Evolutionary conservation across 2,797 vertebrate species (phyloP), one percentile per base, ranked within the genome.

Genomic region (Danio tinwini): DNA sequence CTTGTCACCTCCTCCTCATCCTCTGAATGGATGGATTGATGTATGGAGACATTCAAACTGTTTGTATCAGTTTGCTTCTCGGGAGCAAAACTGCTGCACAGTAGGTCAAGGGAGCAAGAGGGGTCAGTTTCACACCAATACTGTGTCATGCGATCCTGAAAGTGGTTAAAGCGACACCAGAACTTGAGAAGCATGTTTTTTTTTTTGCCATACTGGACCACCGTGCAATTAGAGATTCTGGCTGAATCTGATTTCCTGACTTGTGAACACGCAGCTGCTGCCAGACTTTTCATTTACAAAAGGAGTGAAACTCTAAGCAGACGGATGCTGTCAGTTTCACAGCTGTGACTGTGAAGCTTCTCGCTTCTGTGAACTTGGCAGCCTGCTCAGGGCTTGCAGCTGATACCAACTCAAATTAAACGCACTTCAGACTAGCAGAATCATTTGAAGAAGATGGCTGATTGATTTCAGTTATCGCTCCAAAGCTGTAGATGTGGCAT

Each of bases 341-440:
- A 84, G 81, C 83, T 84, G 80, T 76, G 84, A 11, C 78, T 82
- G 21, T 76, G 63, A 74, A 73, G 21, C 16, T 49, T 53, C 47
- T 29, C 53, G 10, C 59, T 53, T 13, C 63, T 13, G 50, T 47
- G 69, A 16, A 42, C 17, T 29, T 78, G 74, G 74, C 63, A 63
- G 67, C 64, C 59, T 73, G 39, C 42, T 80, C 21, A 55, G 37
- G 56, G 37, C 19, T 56, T 58, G 50, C 59, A 78, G 37, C 67
- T 75, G 65, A 56, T 47, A 58, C 67, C 45, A 72, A 19, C 70
- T 74, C 56, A 44, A 62, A 80, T 71, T 42, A 75, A 76, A 80
- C 7, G 7, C 70, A 47, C 49, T 75, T 78, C 76, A 74, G 21
- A 8, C 49, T 29, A 49, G n/a, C 13, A 64, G 39, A 64, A 11